Conservation (phyloP, 2,113 vertebrate species). For the Heptranchias perlo region DNA sequence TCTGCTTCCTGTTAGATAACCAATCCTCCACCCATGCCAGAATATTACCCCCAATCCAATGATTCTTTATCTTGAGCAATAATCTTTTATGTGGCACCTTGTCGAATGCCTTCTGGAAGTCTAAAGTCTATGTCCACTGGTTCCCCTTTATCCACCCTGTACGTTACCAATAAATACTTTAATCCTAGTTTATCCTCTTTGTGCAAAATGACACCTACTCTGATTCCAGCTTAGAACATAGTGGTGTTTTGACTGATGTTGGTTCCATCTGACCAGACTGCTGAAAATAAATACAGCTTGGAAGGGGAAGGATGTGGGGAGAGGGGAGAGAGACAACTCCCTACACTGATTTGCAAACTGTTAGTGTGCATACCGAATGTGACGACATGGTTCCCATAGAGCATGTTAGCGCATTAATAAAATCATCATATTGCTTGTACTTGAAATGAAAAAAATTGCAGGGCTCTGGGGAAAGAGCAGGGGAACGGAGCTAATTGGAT, state of each 20-base stretch:
- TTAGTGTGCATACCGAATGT: neutral
- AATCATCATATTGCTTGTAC: neutral
- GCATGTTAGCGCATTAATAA: neutral
- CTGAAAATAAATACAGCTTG: neutral
- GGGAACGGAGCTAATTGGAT: no score
- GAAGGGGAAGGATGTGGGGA: neutral
- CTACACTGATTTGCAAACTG: neutral
- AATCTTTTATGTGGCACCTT: no score
- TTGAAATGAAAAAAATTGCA: neutral
- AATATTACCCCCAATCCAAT: no score
- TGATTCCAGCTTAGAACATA: neutral
- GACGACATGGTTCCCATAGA: neutral
- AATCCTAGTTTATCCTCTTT: neutral
- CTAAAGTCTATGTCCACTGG: no score
- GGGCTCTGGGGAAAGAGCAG: no score
- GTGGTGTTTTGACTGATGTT: neutral
- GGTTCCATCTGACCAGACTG: neutral
- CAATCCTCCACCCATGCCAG: no score
- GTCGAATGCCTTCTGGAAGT: no score
- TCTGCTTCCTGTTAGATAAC: no score
- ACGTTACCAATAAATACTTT: neutral
- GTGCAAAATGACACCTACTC: neutral
- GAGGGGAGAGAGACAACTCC: neutral
- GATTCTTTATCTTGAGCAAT: no score
- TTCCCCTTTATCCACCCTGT: no score